phyloP scores from a whole-genome alignment of 2,113 vertebrate species.

The Podiceps cristatus region DNA sequence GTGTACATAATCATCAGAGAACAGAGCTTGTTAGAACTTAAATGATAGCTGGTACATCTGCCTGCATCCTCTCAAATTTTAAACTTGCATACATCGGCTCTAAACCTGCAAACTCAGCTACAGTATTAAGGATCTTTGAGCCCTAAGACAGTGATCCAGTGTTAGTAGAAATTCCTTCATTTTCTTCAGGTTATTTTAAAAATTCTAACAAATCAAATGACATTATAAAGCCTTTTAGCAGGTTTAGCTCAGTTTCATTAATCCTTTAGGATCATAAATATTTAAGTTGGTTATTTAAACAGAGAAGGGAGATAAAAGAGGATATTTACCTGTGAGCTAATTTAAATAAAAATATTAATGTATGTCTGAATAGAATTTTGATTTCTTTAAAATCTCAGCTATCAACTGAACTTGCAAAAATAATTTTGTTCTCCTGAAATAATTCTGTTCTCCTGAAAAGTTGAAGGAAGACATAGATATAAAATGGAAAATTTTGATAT shows the following conservation, averaged over 20 bases:
- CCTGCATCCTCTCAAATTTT: neutral
- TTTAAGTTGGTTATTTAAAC: slow-evolving; percentile 21
- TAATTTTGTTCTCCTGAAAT: neutral
- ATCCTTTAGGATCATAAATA: slow-evolving; percentile 16
- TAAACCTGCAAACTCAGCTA: neutral
- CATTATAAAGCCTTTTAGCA: neutral
- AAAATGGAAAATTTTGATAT: neutral
- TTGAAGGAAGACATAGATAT: neutral
- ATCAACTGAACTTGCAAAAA: neutral
- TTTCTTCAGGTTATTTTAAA: neutral
- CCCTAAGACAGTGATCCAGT: neutral
- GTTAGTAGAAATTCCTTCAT: neutral
- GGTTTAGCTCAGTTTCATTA: neutral
- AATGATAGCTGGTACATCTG: neutral
- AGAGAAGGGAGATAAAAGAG: neutral
- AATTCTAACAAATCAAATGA: neutral
- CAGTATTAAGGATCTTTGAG: neutral
- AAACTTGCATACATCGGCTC: neutral
- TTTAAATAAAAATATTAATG: neutral
- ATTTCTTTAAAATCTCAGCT: neutral
- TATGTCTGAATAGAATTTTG: neutral
- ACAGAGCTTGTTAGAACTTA: neutral
- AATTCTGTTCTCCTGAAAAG: neutral
- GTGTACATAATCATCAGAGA: neutral
- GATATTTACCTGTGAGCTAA: slow-evolving; percentile 1